Percentiles rank a stretch among this genome's conserved stretches.
phyloP scores from a whole-genome alignment of 2,797 vertebrate genomes.

The Galago senegalensis region DNA sequence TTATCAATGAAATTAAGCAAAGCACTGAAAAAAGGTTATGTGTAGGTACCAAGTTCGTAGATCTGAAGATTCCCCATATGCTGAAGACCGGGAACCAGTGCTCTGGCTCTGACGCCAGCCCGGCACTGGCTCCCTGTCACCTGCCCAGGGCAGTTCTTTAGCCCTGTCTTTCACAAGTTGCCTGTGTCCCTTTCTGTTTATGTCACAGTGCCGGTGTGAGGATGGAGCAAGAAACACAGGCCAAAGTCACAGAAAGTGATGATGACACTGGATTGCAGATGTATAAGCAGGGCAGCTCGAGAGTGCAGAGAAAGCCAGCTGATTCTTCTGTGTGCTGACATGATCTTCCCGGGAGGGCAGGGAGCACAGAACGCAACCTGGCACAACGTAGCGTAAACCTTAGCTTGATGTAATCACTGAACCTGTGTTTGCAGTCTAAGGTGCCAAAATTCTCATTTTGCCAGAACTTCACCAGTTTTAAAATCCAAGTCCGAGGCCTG shows the following conservation, averaged over 20 bases:
- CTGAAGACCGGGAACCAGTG: background rate
- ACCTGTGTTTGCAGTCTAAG: background rate
- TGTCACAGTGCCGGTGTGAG: background rate
- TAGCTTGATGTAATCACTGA: background rate
- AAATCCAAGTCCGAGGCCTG: background rate
- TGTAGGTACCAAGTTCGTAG: background rate
- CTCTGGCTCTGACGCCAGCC: background rate
- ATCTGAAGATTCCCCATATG: background rate
- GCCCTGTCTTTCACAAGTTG: background rate
- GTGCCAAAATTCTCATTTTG: background rate
- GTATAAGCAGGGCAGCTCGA: background rate
- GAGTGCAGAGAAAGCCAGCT: background rate
- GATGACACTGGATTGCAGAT: background rate
- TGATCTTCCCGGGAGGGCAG: background rate
- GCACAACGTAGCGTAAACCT: background rate
- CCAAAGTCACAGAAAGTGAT: background rate
- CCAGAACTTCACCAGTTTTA: background rate
- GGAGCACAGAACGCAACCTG: background rate
- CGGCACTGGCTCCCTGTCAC: rapidly evolving
- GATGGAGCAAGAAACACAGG: too few relatives aligned
- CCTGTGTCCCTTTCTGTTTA: background rate
- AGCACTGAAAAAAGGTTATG: background rate
- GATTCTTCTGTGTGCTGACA: background rate
- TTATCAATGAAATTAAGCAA: conserved; percentile 54
- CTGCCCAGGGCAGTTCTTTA: background rate